Evolutionary conservation across 2,888 invertebrate genomes (phyloP).

Genomic region (Diarsia rubi): DNA sequence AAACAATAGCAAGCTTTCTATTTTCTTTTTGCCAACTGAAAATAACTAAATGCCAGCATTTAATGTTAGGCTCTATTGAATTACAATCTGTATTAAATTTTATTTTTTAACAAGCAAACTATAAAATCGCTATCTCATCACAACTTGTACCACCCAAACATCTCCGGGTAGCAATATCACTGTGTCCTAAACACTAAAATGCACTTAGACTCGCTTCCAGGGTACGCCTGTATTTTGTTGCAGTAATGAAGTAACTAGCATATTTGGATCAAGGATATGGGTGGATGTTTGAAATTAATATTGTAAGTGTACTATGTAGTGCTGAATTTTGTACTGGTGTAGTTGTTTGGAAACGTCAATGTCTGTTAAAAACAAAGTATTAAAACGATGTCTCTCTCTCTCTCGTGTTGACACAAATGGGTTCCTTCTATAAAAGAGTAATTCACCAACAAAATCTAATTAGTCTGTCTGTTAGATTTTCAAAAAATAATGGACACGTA

Average conservation of each 20-base stretch:
- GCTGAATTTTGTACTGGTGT: conserved; percentile 19
- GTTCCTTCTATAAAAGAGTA: too few species aligned
- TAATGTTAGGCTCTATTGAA: too few species aligned
- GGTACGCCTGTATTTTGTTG: conserved; percentile 50
- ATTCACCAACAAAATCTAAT: too few species aligned
- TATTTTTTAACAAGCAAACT: background rate
- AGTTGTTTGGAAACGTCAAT: background rate
- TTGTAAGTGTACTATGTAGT: conserved; percentile 27
- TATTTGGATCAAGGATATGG: conserved; percentile 32
- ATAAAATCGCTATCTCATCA: conserved; percentile 1
- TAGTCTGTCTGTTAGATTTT: too few species aligned
- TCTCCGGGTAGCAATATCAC: conserved; percentile 49
- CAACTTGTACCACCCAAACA: conserved; percentile 25
- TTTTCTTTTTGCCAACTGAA: too few species aligned
- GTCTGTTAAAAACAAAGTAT: background rate
- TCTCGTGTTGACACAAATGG: background rate
- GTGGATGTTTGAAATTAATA: conserved; percentile 30
- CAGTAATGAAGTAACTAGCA: conserved; percentile 53
- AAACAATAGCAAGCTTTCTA: background rate
- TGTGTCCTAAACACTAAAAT: conserved; percentile 69
- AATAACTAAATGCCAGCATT: too few species aligned
- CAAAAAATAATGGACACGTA: too few species aligned
- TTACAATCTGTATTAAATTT: background rate
- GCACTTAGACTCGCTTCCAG: conserved; percentile 64
- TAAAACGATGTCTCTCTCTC: background rate